phyloP scores from a whole-genome alignment of 2,113 vertebrate genomes.

The Toxostoma redivivum region DNA sequence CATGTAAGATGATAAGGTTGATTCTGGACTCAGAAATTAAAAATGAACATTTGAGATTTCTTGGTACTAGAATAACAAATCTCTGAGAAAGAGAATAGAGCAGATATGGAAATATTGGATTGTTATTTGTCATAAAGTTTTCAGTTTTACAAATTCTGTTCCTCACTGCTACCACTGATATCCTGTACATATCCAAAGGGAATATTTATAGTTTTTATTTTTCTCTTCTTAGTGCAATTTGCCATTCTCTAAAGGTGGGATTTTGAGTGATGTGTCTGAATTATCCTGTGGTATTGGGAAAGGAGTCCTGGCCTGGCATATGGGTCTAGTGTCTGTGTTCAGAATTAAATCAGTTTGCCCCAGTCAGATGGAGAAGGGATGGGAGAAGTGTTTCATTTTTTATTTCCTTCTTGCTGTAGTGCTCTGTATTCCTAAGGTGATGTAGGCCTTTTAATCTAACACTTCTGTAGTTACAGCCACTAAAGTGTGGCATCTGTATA shows the following conservation, averaged over 20 bases:
- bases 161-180: background rate
- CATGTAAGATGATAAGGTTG: background rate
- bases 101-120: background rate
- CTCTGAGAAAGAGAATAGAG: background rate
- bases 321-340: background rate
- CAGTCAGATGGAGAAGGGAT: background rate
- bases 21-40: background rate
- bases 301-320: background rate
- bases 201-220: background rate
- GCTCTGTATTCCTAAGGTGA: background rate
- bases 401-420: background rate
- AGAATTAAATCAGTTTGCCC: background rate
- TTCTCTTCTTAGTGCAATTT: background rate
- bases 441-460: background rate
- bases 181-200: background rate
- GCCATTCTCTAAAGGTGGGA: background rate
- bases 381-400: background rate
- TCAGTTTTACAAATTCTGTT: background rate
- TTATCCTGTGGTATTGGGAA: background rate
- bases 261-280: background rate
- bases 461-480: background rate
- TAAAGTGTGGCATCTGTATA: background rate
- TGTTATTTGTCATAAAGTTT: background rate
- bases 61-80: background rate
- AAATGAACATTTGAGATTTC: background rate